Conservation (phyloP, 2,113 vertebrate species). For the Otocyon megalotis region DNA sequence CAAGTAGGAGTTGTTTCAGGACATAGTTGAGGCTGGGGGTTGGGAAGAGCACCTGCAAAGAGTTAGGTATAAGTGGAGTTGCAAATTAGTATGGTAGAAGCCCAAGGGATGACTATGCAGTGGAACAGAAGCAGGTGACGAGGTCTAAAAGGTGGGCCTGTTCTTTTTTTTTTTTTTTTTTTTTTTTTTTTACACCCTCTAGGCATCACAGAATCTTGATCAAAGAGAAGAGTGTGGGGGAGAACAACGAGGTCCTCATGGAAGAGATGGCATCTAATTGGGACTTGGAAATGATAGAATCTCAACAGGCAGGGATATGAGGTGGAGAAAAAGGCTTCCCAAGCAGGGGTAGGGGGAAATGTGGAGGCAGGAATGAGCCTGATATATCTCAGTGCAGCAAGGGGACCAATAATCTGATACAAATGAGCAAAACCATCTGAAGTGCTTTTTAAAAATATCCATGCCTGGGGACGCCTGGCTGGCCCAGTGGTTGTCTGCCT, state of each 20-base stretch:
- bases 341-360: neutral
- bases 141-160: neutral
- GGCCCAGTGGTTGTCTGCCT: no score
- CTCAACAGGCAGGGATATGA: neutral
- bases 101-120: neutral
- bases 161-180: no score
- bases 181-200: neutral
- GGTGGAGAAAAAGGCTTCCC: neutral
- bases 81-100: neutral
- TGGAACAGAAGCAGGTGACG: neutral
- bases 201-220: neutral
- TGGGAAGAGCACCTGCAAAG: neutral
- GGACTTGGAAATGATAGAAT: constrained; percentile 33
- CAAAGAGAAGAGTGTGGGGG: neutral
- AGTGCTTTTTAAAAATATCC: neutral
- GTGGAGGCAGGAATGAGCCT: neutral
- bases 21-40: neutral
- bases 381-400: neutral
- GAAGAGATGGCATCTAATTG: neutral
- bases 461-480: neutral
- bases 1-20: neutral
- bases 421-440: constrained; percentile 41
- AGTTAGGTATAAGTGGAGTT: neutral
- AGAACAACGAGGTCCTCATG: neutral
- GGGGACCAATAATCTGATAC: neutral